Conservation (phyloP, 92 coral and sea anemone genomes). For the Phenganax stokvisi region DNA sequence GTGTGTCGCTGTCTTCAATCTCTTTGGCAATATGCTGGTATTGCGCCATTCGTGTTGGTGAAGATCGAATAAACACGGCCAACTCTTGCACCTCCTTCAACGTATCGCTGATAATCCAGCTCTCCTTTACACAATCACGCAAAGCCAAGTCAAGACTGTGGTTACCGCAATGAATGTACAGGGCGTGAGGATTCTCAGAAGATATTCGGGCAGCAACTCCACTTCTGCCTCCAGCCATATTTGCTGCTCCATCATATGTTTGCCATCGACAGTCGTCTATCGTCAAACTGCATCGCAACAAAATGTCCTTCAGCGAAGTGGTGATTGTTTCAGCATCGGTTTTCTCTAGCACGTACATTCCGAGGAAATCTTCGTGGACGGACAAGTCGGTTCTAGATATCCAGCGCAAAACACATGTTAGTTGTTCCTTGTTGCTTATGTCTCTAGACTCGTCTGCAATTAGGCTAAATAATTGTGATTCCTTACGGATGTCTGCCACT, state of each 20-base stretch:
- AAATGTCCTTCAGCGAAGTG: conserved; percentile 29
- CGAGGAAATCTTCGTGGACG: conserved; percentile 38
- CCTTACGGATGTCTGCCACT: conserved; percentile 8
- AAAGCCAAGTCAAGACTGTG: conserved; percentile 30
- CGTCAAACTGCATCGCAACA: conserved; percentile 34
- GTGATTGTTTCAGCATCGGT: conserved; percentile 38
- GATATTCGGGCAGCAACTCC: conserved; percentile 42
- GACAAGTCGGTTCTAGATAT: conserved; percentile 19
- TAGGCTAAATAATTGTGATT: conserved; percentile 20
- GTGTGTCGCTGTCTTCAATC: conserved; percentile 9
- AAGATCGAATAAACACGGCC: conserved; percentile 30
- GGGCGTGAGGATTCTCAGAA: conserved; percentile 16
- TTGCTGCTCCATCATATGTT: conserved; percentile 40
- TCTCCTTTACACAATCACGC: conserved; percentile 15
- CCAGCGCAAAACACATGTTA: conserved; percentile 36
- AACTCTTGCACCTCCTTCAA: conserved; percentile 18
- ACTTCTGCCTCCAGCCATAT: conserved; percentile 29
- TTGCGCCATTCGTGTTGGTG: conserved; percentile 29
- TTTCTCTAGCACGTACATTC: conserved; percentile 34
- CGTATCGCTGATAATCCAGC: conserved; percentile 13
- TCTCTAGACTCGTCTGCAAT: conserved; percentile 38
- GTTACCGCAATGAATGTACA: conserved; percentile 22
- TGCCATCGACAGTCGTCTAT: conserved; percentile 34
- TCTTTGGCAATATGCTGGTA: conserved; percentile 18
- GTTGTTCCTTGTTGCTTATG: conserved; percentile 33